Evolutionary conservation across 1,140 invertebrate species (phyloP), one percentile per base, ranked within the genome.

Genomic region (Asobara japonica): DNA sequence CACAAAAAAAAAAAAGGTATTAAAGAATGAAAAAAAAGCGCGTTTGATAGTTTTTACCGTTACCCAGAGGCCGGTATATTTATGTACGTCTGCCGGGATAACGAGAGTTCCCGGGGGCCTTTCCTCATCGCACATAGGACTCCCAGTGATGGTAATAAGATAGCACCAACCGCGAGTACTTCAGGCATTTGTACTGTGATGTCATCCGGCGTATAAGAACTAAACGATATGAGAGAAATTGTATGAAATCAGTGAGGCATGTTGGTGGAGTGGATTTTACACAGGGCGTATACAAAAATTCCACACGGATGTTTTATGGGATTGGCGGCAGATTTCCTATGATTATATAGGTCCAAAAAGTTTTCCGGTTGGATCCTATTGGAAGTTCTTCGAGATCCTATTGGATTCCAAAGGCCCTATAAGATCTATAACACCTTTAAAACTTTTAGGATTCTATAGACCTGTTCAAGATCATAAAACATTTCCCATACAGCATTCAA

Each of bases 31-130:
- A 65, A 71, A 27, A 36, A 29, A 33, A 48, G 48, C 48, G 20
- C 30, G 48, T 33, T 29, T 72, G 64, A 72, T 72, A 31, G 41
- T 38, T 20, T 11, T 64, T 75, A 73, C 74, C 74, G 74, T 75
- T 75, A 72, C n/a, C 5, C 31, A 65, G 60, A 69, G 51, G 64
- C 22, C 70, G 61, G 38, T 74, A 71, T 72, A 74, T 75, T 69
- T 75, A 69, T 75, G 65, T 69, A 72, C 66, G 70, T 69, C 68
- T 75, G 73, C 69, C 73, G 68, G 66, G 74, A 75, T 75, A 75
- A 75, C 74, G 61, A 75, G 74, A 33, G 48, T 69, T 65, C 45
- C 18, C 29, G 31, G 48, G 69, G 69, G 33, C 51, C 51, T 56
- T 27, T 62, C 60, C 68, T 69, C 68, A 69, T 48, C 56, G 31